Percentiles rank a stretch among this genome's conserved stretches.
These are phyloP conservation scores for Saccostrea echinata DNA, from an alignment of 1,140 invertebrate genomes.

Conservation along the genomic window DNA sequence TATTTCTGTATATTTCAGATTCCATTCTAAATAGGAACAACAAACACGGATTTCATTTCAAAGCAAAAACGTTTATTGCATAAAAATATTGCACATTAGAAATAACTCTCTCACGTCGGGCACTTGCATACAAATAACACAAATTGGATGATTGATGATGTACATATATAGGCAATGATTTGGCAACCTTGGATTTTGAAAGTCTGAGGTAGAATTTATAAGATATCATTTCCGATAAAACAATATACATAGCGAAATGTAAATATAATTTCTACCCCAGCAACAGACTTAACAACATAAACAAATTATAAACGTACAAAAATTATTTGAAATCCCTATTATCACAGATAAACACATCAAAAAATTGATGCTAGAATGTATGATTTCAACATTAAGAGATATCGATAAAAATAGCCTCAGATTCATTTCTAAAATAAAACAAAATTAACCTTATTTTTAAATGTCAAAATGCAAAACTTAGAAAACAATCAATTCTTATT, in stretches of 20 bases:
- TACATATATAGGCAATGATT: not conserved
- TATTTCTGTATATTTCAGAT: too few species aligned
- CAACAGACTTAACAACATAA: not conserved
- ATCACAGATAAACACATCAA: not conserved
- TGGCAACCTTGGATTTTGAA: not conserved
- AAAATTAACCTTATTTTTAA: too few species aligned
- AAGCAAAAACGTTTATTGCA: conserved; percentile 13
- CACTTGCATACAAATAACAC: conserved; percentile 15
- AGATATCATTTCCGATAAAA: too few species aligned
- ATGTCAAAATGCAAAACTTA: too few species aligned
- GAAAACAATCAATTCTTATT: too few species aligned
- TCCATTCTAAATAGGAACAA: too few species aligned
- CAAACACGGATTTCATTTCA: not conserved
- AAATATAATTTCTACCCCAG: not conserved
- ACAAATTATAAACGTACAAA: not conserved
- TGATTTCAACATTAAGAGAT: not conserved
- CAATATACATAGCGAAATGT: not conserved
- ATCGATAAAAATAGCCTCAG: not conserved
- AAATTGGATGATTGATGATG: not conserved
- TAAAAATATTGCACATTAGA: conserved; percentile 31
- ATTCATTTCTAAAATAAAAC: too few species aligned
- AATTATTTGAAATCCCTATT: conserved; percentile 16
- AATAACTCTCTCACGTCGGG: not conserved
- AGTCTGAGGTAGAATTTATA: not conserved
- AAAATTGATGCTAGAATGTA: not conserved